Percentiles rank a stretch among this genome's conserved stretches.
Conservation (phyloP, 2,113 vertebrate genomes). For the Gopherus flavomarginatus region DNA sequence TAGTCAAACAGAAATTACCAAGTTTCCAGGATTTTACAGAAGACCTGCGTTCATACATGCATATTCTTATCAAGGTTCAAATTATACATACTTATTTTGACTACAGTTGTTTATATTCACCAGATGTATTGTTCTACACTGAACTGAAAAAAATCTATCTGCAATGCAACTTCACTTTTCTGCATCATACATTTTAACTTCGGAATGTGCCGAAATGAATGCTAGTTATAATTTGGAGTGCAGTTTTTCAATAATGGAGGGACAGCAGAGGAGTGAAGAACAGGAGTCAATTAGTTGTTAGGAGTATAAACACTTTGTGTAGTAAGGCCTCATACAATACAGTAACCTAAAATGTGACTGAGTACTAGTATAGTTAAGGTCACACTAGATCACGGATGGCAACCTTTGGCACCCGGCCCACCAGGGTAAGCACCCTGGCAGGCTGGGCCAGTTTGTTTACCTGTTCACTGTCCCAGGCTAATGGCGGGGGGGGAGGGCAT, state of each 20-base stretch:
- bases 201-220: background rate
- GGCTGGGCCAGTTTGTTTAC: too few species aligned
- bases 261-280: background rate
- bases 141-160: background rate
- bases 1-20: background rate
- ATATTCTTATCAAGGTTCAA: background rate
- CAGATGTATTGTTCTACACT: background rate
- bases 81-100: background rate
- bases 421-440: too few species aligned
- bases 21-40: background rate
- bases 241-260: background rate
- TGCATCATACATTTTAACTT: background rate
- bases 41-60: background rate
- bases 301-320: constrained; percentile 10
- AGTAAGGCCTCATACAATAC: constrained; percentile 13
- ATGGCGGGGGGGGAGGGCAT: too few species aligned
- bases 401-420: too few species aligned
- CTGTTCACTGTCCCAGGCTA: too few species aligned
- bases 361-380: background rate
- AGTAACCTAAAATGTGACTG: constrained; percentile 33
- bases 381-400: background rate
- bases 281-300: background rate
- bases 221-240: background rate
- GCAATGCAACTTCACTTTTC: background rate
- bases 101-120: background rate